Percentiles rank a stretch among this genome's conserved stretches.
These are phyloP conservation scores for Nycteola revayana DNA, from an alignment of 2,888 invertebrate genomes.

Conservation along the genomic window DNA sequence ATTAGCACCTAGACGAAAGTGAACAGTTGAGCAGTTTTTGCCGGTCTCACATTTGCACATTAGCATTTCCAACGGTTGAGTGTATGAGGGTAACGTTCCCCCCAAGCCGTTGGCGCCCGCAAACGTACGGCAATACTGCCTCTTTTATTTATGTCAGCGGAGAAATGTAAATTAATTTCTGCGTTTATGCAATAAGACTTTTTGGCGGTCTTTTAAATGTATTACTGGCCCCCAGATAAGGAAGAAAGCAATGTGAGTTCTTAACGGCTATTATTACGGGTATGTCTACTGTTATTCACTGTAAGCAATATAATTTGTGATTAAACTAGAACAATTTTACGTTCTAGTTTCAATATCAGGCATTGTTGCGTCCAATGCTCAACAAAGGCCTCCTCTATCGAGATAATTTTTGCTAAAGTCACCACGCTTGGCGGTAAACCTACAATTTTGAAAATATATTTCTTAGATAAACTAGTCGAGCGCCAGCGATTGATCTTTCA, in stretches of 20 bases:
- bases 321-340: no score
- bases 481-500: no score
- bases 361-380: no score
- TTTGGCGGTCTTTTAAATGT: slow-evolving; percentile 47
- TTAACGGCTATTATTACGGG: no score
- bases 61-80: slow-evolving; percentile 49
- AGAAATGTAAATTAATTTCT: slow-evolving; percentile 70
- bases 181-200: slow-evolving; percentile 61
- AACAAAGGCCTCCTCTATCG: no score
- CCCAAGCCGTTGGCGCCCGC: slow-evolving; percentile 33
- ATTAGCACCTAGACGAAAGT: slow-evolving; percentile 52
- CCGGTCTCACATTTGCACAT: slow-evolving; percentile 55
- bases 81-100: slow-evolving; percentile 27
- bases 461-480: no score
- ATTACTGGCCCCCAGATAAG: slow-evolving; percentile 39
- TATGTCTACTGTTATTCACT: no score
- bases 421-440: no score
- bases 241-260: slow-evolving; percentile 29
- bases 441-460: no score
- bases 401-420: no score
- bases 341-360: no score
- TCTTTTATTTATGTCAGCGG: slow-evolving; percentile 65
- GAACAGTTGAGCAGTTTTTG: slow-evolving; percentile 55
- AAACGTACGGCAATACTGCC: slow-evolving; percentile 52
- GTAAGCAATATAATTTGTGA: no score